Percentiles rank a stretch among this genome's conserved stretches.
These are phyloP conservation scores for Porites cylindrica DNA, from an alignment of 92 coral and sea anemone species.

Conservation along the genomic window DNA sequence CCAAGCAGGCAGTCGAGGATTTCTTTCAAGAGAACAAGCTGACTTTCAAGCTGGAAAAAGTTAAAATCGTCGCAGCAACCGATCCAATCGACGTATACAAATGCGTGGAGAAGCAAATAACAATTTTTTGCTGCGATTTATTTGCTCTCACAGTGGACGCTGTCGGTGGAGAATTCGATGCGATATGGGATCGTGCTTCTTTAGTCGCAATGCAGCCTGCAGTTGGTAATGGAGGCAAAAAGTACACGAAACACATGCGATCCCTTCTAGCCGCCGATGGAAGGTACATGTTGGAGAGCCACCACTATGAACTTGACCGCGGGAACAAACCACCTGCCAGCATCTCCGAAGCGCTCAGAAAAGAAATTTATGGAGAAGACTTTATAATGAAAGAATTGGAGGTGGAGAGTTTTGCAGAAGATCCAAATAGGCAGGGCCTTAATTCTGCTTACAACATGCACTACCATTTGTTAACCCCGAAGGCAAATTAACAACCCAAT, in stretches of 20 bases:
- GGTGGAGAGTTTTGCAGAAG: constrained; percentile 2
- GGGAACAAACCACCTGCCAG: constrained; percentile 1
- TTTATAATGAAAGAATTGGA: constrained; percentile 22
- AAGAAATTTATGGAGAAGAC: constrained; percentile 24
- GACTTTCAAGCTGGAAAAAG: constrained; percentile 32
- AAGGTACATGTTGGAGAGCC: constrained; percentile 35
- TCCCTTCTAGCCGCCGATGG: constrained; percentile 33
- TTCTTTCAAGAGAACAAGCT: constrained; percentile 74
- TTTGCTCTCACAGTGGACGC: constrained; percentile 36
- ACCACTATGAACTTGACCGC: constrained; percentile 29
- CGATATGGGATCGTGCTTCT: constrained; percentile 82
- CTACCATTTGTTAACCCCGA: constrained; percentile 21
- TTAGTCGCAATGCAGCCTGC: constrained; percentile 67
- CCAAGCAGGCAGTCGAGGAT: constrained; percentile 47
- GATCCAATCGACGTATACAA: constrained; percentile 39
- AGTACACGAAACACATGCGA: constrained; percentile 30
- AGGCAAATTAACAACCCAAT: not conserved
- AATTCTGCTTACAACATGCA: not conserved
- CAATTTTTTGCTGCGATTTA: constrained; percentile 63
- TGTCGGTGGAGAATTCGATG: constrained; percentile 74
- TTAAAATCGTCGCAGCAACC: constrained; percentile 3
- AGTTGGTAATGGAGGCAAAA: constrained; percentile 34
- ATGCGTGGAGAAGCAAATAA: constrained; percentile 65
- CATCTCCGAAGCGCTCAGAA: constrained; percentile 14
- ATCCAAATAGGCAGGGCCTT: not conserved